These are phyloP conservation scores for Nesidiocoris tenuis DNA, from an alignment of 2,888 invertebrate species.

Conservation along the genomic window DNA sequence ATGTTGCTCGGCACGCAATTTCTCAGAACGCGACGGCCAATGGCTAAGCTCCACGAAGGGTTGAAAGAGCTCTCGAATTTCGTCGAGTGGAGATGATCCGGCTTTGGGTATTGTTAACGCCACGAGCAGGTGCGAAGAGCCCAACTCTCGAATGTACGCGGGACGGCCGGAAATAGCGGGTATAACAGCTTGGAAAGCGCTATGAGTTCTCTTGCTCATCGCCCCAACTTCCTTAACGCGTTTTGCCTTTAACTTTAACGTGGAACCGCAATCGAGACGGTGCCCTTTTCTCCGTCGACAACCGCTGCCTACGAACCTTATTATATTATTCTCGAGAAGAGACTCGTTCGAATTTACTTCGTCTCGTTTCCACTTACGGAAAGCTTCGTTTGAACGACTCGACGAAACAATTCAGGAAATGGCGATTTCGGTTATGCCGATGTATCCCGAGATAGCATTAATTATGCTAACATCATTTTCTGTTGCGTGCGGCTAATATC, in stretches of 20 bases:
- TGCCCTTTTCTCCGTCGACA: neutral
- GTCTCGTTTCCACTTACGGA: too few relatives aligned
- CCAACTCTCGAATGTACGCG: neutral
- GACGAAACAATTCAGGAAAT: too few relatives aligned
- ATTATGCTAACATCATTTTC: too few relatives aligned
- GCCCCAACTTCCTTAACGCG: neutral
- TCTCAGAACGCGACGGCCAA: too few relatives aligned
- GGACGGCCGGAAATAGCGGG: neutral
- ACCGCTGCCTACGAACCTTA: neutral
- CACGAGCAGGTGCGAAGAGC: neutral
- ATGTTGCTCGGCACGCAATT: too few relatives aligned
- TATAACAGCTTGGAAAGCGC: neutral
- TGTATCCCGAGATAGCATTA: too few relatives aligned
- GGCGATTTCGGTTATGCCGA: too few relatives aligned
- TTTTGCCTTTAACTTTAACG: neutral
- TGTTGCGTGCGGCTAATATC: too few relatives aligned
- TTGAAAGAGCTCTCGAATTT: neutral
- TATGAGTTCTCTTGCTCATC: neutral
- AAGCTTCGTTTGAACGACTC: too few relatives aligned
- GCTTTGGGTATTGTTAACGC: neutral
- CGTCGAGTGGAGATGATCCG: neutral
- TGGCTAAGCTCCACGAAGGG: neutral
- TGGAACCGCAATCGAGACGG: neutral
- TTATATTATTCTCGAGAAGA: neutral
- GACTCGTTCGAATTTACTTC: neutral